Evolutionary conservation across 2,113 vertebrate species (phyloP).

Genomic region (Nipponia nippon): DNA sequence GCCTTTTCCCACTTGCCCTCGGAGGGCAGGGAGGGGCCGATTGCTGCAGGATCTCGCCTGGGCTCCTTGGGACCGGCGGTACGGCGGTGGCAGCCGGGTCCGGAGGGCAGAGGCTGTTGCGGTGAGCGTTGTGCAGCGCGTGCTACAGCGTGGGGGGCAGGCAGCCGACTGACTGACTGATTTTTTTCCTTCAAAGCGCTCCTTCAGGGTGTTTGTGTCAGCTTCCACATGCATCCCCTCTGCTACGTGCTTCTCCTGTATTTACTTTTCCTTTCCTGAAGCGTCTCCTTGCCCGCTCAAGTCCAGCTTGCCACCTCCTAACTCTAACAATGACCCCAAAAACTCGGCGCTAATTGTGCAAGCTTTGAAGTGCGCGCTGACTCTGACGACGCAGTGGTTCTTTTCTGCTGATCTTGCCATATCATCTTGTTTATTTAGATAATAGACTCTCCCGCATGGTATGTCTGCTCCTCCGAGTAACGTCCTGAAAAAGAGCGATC

Average conservation of each 20-base stretch:
- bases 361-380: fast-evolving
- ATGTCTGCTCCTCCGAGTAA: neutral
- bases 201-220: neutral
- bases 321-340: fast-evolving
- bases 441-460: neutral
- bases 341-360: neutral
- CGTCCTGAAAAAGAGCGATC: neutral
- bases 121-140: neutral
- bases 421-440: conserved; percentile 5
- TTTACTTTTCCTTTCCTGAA: neutral
- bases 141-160: no score
- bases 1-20: neutral
- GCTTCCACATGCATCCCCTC: neutral
- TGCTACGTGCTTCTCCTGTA: neutral
- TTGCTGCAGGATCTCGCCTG: neutral
- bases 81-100: neutral
- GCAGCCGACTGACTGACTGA: neutral
- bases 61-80: neutral
- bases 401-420: neutral
- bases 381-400: neutral
- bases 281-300: neutral
- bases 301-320: neutral
- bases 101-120: neutral
- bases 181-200: neutral
- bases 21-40: neutral